A percentile compares a stretch with the other conserved stretches of the same genome.
These are phyloP conservation scores for Morbakka virulenta DNA, from an alignment of 30 jellyfish, hydroid and myxozoan species.

Conservation along the genomic window DNA sequence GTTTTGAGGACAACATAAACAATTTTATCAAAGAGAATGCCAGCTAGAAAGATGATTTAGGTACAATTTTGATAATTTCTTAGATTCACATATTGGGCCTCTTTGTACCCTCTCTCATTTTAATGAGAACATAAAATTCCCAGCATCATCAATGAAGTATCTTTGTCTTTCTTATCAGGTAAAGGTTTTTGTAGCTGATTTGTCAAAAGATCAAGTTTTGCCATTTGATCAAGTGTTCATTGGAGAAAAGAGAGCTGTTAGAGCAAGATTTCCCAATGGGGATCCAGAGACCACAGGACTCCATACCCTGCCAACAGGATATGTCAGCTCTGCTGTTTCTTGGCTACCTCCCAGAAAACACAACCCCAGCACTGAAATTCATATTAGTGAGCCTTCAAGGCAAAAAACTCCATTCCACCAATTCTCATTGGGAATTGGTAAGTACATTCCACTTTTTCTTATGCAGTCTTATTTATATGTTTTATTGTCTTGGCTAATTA, in stretches of 20 bases:
- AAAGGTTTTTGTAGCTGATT: constrained; percentile 73
- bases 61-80: too few species aligned
- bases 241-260: constrained; percentile 71
- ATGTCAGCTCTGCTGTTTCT: constrained; percentile 63
- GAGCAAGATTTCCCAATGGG: constrained; percentile 97
- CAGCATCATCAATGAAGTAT: too few species aligned
- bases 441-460: too few species aligned
- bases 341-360: constrained; percentile 86
- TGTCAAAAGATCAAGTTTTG: constrained; percentile 38
- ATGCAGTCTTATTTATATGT: too few species aligned
- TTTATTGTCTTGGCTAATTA: too few species aligned
- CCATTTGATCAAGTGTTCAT: constrained; percentile 75
- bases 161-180: too few species aligned
- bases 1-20: too few species aligned
- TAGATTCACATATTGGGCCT: too few species aligned
- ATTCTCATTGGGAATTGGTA: constrained; percentile 58
- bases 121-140: too few species aligned
- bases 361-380: constrained; percentile 75
- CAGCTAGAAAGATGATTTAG: too few species aligned
- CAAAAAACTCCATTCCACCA: constrained; percentile 63
- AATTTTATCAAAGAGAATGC: too few species aligned
- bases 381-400: constrained; percentile 68
- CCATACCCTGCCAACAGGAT: constrained; percentile 91
- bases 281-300: constrained; percentile 94
- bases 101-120: too few species aligned